Evolutionary conservation across 2,113 vertebrate genomes (phyloP).

Genomic region (Takifugu flavidus): DNA sequence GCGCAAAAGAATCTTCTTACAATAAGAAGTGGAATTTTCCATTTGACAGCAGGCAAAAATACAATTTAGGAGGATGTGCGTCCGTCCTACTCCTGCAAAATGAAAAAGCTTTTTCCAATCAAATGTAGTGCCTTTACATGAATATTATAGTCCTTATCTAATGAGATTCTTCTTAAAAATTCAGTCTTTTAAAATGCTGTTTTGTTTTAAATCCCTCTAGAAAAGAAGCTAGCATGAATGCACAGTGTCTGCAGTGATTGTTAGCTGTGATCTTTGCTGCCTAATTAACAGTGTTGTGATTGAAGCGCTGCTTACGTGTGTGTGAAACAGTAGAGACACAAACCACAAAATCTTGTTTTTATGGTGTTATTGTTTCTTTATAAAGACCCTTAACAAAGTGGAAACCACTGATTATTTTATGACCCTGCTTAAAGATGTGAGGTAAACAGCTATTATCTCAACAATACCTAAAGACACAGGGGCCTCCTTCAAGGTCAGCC

Average conservation of each 20-base stretch:
- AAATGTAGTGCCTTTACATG: no score
- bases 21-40: background rate
- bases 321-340: conserved; percentile 38
- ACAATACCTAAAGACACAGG: conserved; percentile 48
- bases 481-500: conserved; percentile 42
- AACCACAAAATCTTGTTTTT: conserved; percentile 64
- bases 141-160: background rate
- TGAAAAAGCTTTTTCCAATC: no score
- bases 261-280: conserved; percentile 35
- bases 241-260: conserved; percentile 38
- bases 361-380: conserved; percentile 65
- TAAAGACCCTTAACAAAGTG: conserved; percentile 50
- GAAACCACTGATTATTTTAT: conserved; percentile 55
- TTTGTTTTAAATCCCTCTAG: conserved; percentile 21
- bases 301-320: conserved; percentile 7
- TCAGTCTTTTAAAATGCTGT: conserved; percentile 8
- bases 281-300: conserved; percentile 39
- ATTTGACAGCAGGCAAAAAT: background rate
- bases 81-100: background rate
- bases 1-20: no score
- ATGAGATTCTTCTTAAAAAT: conserved; percentile 3
- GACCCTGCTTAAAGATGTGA: conserved; percentile 44
- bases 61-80: background rate
- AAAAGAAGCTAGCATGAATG: background rate
- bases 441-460: conserved; percentile 71